Conservation (phyloP, 2,113 vertebrate genomes). For the Bungarus multicinctus region DNA sequence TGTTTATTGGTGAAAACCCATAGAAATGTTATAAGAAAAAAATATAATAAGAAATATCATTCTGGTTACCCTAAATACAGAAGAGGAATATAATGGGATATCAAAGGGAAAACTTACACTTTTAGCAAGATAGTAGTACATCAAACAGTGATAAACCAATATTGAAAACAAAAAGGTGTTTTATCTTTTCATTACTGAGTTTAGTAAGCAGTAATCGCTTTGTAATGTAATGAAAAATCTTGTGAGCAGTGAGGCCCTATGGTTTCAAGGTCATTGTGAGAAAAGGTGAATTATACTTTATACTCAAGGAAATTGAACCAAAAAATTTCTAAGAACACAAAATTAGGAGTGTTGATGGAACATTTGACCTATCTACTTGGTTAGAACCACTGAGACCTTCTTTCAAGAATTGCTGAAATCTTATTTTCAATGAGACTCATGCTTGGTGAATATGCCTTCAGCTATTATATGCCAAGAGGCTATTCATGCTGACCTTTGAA, state of each 20-base stretch:
- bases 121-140: background rate
- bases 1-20: background rate
- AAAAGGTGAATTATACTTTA: slow-evolving; percentile 1
- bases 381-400: background rate
- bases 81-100: background rate
- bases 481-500: background rate
- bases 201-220: background rate
- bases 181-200: slow-evolving; percentile 12
- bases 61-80: background rate
- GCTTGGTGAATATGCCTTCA: background rate
- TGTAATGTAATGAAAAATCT: background rate
- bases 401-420: background rate
- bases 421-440: background rate
- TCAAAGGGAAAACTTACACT: background rate
- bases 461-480: background rate
- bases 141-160: slow-evolving; percentile 16
- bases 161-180: slow-evolving; percentile 10
- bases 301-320: background rate
- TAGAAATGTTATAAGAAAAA: background rate
- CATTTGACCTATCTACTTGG: background rate
- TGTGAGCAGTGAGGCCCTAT: background rate
- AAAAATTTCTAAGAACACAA: background rate
- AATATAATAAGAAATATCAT: background rate
- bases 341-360: background rate
- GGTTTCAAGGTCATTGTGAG: slow-evolving; percentile 17